These are phyloP conservation scores for Pseudolaguvia tuberculata DNA, from an alignment of 2,113 vertebrate genomes.

Conservation along the genomic window DNA sequence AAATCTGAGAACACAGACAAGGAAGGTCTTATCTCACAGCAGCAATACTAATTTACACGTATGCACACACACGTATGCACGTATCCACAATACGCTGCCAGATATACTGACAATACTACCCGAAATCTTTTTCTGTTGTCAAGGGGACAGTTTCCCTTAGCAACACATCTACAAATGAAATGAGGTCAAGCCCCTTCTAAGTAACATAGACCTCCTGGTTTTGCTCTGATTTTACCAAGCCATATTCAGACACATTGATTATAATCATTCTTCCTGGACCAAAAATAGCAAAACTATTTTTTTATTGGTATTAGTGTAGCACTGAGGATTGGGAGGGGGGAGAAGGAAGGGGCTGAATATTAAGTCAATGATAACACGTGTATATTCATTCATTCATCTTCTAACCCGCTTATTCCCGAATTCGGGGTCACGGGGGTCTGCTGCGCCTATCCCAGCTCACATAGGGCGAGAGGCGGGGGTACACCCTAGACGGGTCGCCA, in stretches of 20 bases:
- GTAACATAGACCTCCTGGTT: constrained; percentile 26
- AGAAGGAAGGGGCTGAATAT: background rate
- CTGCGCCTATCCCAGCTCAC: too few relatives aligned
- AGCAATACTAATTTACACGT: constrained; percentile 10
- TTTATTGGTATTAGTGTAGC: too few relatives aligned
- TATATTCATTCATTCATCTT: too few relatives aligned
- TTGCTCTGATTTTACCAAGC: constrained; percentile 9
- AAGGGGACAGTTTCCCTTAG: constrained; percentile 48
- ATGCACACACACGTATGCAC: background rate
- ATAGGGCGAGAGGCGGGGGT: too few relatives aligned
- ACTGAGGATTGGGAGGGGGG: too few relatives aligned
- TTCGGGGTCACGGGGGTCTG: too few relatives aligned
- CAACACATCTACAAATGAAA: constrained; percentile 53
- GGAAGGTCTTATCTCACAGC: constrained; percentile 25
- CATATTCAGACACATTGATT: constrained; percentile 15
- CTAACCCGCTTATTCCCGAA: too few relatives aligned
- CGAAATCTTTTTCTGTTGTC: constrained; percentile 36
- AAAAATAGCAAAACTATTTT: background rate
- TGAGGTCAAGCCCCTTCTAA: constrained; percentile 45
- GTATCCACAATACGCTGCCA: background rate
- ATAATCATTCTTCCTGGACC: constrained; percentile 5
- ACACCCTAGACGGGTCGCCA: too few relatives aligned
- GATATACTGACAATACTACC: constrained; percentile 18
- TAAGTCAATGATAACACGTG: constrained; percentile 29
- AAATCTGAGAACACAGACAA: constrained; percentile 14